phyloP scores from a whole-genome alignment of 2,797 vertebrate genomes.

The Cichlasoma orientale region DNA sequence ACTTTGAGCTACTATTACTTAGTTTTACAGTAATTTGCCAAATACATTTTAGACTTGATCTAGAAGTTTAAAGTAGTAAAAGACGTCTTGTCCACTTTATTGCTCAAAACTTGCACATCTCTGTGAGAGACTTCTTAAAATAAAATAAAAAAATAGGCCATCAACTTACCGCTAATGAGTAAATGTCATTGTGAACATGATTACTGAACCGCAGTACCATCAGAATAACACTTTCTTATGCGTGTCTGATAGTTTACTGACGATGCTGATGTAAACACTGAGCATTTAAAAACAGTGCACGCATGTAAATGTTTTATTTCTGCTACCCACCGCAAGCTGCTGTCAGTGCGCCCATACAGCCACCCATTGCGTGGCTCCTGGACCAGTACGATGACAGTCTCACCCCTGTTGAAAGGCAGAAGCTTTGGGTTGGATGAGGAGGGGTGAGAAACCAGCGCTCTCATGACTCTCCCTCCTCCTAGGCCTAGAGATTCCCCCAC shows the following conservation, averaged over 20 bases:
- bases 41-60: neutral
- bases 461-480: conserved; percentile 76
- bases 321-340: conserved; percentile 83
- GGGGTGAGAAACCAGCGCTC: conserved; percentile 86
- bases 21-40: neutral
- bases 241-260: too few relatives aligned
- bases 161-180: too few relatives aligned
- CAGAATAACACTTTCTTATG: too few relatives aligned
- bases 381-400: conserved; percentile 84
- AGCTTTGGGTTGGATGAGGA: conserved; percentile 89
- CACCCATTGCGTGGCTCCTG: conserved; percentile 92
- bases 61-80: neutral
- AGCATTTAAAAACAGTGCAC: neutral
- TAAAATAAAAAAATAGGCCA: too few relatives aligned
- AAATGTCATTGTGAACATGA: neutral
- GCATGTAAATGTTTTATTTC: neutral
- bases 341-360: conserved; percentile 92
- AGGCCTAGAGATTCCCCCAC: conserved; percentile 85
- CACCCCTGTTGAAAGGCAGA: conserved; percentile 86
- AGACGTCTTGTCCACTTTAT: neutral
- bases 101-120: neutral
- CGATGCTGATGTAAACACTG: neutral
- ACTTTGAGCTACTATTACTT: neutral
- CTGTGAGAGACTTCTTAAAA: too few relatives aligned
- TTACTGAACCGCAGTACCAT: too few relatives aligned